A percentile compares a stretch with the other conserved stretches of the same genome.
These are phyloP conservation scores for Creontiades dilutus DNA, from an alignment of 2,888 invertebrate species.

Conservation along the genomic window DNA sequence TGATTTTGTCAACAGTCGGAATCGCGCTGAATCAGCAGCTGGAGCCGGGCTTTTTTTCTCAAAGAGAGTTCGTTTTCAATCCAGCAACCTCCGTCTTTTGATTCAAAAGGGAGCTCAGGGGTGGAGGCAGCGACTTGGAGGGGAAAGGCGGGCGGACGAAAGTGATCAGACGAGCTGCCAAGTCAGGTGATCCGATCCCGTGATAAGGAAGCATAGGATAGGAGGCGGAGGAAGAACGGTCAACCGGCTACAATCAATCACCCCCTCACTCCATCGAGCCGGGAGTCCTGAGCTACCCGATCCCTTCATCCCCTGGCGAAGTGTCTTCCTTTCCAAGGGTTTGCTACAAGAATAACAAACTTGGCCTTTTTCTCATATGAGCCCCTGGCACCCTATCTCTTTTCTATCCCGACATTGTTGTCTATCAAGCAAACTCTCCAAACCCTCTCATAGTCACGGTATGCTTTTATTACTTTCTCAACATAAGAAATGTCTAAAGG, in stretches of 20 bases:
- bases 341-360: slow-evolving; percentile 43
- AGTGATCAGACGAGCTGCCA: slow-evolving; percentile 68
- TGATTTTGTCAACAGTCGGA: slow-evolving; percentile 12
- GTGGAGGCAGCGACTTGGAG: neutral
- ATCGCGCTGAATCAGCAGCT: slow-evolving; percentile 45
- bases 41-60: slow-evolving; percentile 5
- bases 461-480: no score
- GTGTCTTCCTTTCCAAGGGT: slow-evolving; percentile 19
- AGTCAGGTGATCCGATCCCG: slow-evolving; percentile 63
- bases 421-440: no score
- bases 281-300: neutral
- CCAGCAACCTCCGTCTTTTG: slow-evolving; percentile 48
- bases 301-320: slow-evolving; percentile 11
- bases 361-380: slow-evolving; percentile 19
- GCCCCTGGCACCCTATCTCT: neutral
- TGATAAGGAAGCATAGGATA: slow-evolving; percentile 40
- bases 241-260: slow-evolving; percentile 66
- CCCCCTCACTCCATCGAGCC: slow-evolving; percentile 26
- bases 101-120: slow-evolving; percentile 41
- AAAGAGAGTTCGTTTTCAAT: slow-evolving; percentile 18
- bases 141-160: neutral
- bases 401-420: no score
- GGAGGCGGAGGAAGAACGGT: slow-evolving; percentile 55
- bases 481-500: no score
- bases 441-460: no score